A percentile compares a stretch with the other conserved stretches of the same genome.
These are phyloP conservation scores for Mamestra configurata DNA, from an alignment of 1,140 invertebrate genomes.

Conservation along the genomic window DNA sequence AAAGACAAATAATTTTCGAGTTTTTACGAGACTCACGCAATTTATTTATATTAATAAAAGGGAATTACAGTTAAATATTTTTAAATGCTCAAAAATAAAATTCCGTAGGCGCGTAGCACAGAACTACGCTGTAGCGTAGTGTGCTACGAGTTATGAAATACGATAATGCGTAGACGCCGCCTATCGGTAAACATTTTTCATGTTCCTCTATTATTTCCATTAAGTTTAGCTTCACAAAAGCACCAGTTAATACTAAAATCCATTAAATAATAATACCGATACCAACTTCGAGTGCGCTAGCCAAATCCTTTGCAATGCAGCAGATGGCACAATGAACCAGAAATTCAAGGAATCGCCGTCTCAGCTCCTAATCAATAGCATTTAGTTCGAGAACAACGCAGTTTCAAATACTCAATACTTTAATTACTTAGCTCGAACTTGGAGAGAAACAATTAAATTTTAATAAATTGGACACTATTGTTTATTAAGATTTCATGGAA, in stretches of 20 bases:
- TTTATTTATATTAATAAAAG: too few relatives aligned
- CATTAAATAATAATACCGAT: neutral
- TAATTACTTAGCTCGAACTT: neutral
- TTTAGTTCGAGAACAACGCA: constrained; percentile 30
- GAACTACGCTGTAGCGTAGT: neutral
- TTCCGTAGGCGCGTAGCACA: too few relatives aligned
- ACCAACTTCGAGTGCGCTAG: neutral
- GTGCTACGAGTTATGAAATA: neutral
- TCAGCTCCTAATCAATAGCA: constrained; percentile 32
- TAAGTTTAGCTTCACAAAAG: neutral
- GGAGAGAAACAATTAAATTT: neutral
- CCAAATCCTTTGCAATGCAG: constrained; percentile 19
- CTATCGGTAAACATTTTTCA: too few relatives aligned
- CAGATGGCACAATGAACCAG: constrained; percentile 36
- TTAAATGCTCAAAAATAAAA: too few relatives aligned
- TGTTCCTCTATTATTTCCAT: too few relatives aligned
- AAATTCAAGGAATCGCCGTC: constrained; percentile 29
- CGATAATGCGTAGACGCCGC: neutral
- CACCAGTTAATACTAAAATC: neutral
- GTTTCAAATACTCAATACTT: constrained; percentile 7
- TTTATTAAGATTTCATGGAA: neutral
- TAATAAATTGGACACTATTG: neutral
- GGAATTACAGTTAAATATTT: too few relatives aligned
- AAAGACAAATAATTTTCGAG: too few relatives aligned
- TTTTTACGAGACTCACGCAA: too few relatives aligned